Evolutionary conservation across 2,888 invertebrate species (phyloP).

Genomic region (Tinea trinotella): DNA sequence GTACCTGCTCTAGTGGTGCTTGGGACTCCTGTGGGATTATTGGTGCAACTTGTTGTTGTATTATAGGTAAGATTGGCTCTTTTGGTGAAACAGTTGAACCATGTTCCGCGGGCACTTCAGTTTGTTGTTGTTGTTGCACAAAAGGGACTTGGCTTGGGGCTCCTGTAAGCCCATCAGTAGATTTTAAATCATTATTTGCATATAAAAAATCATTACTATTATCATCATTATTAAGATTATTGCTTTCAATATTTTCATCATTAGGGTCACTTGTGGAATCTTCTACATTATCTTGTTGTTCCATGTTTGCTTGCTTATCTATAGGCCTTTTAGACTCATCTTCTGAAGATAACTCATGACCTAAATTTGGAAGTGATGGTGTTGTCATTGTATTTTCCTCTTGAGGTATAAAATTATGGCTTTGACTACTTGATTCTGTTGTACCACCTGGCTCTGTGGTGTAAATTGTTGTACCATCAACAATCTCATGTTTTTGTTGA

Average conservation of each 20-base stretch:
- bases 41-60: background rate
- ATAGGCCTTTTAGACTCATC: background rate
- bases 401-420: background rate
- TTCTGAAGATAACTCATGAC: background rate
- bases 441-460: conserved; percentile 24
- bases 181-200: no score
- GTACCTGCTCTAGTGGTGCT: background rate
- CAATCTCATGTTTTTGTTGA: conserved; percentile 58
- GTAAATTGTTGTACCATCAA: conserved; percentile 79
- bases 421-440: background rate
- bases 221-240: background rate
- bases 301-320: background rate
- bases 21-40: background rate
- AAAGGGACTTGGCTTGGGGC: background rate
- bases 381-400: background rate
- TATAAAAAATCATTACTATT: background rate
- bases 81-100: background rate
- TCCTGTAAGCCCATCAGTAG: background rate
- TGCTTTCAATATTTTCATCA: background rate
- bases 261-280: background rate
- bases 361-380: background rate
- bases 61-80: background rate
- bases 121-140: background rate
- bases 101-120: background rate
- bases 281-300: background rate